These are phyloP conservation scores for Clytia hemisphaerica DNA, from an alignment of 30 jellyfish, hydroid and myxozoan species.

Conservation along the genomic window DNA sequence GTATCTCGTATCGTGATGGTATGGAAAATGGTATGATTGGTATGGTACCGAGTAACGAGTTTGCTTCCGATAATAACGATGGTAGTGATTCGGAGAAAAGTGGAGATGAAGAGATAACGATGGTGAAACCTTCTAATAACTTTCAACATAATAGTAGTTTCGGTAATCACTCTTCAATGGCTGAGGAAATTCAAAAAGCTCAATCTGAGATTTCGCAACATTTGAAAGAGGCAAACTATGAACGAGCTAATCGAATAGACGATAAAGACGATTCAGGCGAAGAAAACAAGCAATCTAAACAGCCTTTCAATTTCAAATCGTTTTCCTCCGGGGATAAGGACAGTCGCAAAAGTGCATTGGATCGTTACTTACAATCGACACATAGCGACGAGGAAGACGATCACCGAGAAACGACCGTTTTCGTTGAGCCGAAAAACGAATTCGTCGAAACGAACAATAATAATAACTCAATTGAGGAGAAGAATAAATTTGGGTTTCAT, in stretches of 20 bases:
- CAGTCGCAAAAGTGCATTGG: conserved; percentile 34
- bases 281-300: not conserved
- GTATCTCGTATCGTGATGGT: conserved; percentile 34
- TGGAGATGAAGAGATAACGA: conserved; percentile 5
- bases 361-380: conserved; percentile 18
- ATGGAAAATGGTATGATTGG: conserved; percentile 36
- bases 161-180: not conserved
- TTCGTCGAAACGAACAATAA: too few relatives aligned
- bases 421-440: too few relatives aligned
- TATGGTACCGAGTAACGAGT: conserved; percentile 18
- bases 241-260: not conserved
- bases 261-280: not conserved
- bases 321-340: conserved; percentile 13
- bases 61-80: conserved; percentile 3
- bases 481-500: too few relatives aligned
- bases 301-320: conserved; percentile 1
- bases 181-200: too few relatives aligned
- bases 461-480: too few relatives aligned
- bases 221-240: not conserved
- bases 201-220: too few relatives aligned
- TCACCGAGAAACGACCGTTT: not conserved
- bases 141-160: not conserved
- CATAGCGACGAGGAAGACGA: conserved; percentile 5
- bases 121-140: not conserved
- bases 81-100: not conserved